Evolutionary conservation across 2,888 invertebrate species (phyloP), one percentile per base, ranked within the genome.

Genomic region (Volucella zonaria): DNA sequence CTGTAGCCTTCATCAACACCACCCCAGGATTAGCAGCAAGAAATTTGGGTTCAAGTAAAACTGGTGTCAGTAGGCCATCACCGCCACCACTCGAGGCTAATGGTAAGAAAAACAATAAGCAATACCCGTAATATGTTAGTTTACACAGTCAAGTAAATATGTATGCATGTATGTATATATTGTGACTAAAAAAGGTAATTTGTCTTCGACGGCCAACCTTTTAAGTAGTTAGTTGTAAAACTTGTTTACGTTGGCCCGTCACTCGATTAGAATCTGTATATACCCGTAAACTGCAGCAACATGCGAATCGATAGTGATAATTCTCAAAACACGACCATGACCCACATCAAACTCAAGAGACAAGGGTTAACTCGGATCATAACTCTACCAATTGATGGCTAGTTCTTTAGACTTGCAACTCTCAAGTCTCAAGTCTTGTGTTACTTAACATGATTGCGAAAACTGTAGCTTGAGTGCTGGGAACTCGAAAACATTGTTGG

Each of bases 381-480:
- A 11, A 43, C 43, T 70, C 58, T n/a, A 45, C 52, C 47, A 59
- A 15, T 11, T 4, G 40, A 10, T 14, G 9, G 45, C 11, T 67
- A 64, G 74, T 83, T 79, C 78, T 78, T 82, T 45, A 23, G 23
- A 54, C 54, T 80, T 56, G 15, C 43, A 61, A 59, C 56, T 54
- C 42, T 18, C 51, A 70, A 74, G 68, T 54, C 42, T 18, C 56
- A 70, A 74, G 68, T 79, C 82, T 74, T 75, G 80, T 66, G 56
- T 83, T 76, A 80, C 75, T 80, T 83, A 80, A 75, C 49, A 54
- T 14, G 38, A 67, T 74, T 67, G 14, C 67, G 58, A 70, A 68
- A 74, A 75, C 54, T 83, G 75, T 80, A 83, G 71, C 12, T 59
- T 61, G 38, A 49, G 67, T 56, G 52, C 59, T 82, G 78, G 76